Evolutionary conservation across 2,113 vertebrate genomes (phyloP), one percentile per base, ranked within the genome.

Genomic region (Kryptolebias marmoratus): DNA sequence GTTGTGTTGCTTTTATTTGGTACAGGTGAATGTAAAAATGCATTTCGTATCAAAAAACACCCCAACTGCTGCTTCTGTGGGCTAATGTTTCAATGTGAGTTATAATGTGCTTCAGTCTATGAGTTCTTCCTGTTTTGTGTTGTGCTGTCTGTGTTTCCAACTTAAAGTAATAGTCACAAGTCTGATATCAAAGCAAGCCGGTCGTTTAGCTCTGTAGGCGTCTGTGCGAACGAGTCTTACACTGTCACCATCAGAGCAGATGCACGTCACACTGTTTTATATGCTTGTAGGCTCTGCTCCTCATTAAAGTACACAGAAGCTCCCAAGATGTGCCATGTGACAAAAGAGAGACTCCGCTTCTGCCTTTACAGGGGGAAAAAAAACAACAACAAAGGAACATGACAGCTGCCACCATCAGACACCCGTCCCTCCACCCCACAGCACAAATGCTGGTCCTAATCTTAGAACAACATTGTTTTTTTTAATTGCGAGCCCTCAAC

Each of bases 231-330:
- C 60, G 48, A 49, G 73, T 49, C 54, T 50, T 28, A 53, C 39
- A 73, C 77, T 81, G 82, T 83, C 79, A 77, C 30, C 11, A 71
- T 44, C 28, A 68, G 55, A 78, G 76, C 79, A 75, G 85, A 67
- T 49, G 74, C 81, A 66, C 42, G 77, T 81, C 79, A 73, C 71
- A 68, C 55, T 69, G 80, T 72, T 83, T 86, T 82, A 90, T 75
- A 81, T 68, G 69, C 84, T 84, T 80, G 80, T 81, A 73, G 71
- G 75, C 71, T 86, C 79, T 91, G 89, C 82, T 90, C 73, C 85
- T 89, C 83, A 88, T 90, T 91, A 89, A 80, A 87, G 80, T 79
- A 80, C 77, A 81, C 79, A 52, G 58, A 53, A 27, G 80, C 84
- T 87, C 72, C 74, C n/a, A 73, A 87, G 87, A 90, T 80, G 73